Evolutionary conservation across 1,140 invertebrate species (phyloP), one percentile per base, ranked within the genome.

Genomic region (Matsumurasca onukii): DNA sequence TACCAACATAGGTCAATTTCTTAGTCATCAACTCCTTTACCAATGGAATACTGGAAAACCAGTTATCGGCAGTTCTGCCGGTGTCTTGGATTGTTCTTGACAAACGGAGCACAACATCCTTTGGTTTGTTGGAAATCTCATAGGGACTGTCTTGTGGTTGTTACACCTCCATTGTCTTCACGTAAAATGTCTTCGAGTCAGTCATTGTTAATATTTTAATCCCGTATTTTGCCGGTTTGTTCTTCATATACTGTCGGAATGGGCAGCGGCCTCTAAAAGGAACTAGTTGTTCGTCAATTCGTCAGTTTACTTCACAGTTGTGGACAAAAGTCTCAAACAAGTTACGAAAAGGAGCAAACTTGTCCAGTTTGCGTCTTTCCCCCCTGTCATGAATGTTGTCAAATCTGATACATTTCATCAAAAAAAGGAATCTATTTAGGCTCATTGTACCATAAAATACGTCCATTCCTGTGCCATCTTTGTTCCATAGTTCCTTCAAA

Each of bases 211-310:
- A 77, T 29, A 79, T 70, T 75, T 79, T 79, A n/a, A 80, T 76
- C 9, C 74, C 76, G 70, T 78, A 78, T 72, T 78, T 78, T 22
- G 69, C 71, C n/a, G n/a, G n/a, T n/a, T n/a, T n/a, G n/a, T n/a
- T n/a, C n/a, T n/a, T n/a, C n/a, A n/a, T n/a, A n/a, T 80, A 81
- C 64, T 79, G 77, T 68, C 75, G 68, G 57, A 80, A 80, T 62
- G 72, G 68, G 70, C 77, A n/a, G n/a, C n/a, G n/a, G n/a, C 78
- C 78, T 64, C 75, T 49, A 73, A 79, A 81, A 30, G 66, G 51
- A 55, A 73, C 68, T 29, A 80, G 71, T 70, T 73, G 76, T 71
- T 80, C 78, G 73, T 79, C 78, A 59, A 79, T 75, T 12, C 71
- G 74, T 1, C 78, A 73, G 67, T 73, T 70, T 66, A 77, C 67